Percentiles rank a stretch among this genome's conserved stretches.
These are phyloP conservation scores for Antechinus flavipes DNA, from an alignment of 2,113 vertebrate species.

Conservation along the genomic window DNA sequence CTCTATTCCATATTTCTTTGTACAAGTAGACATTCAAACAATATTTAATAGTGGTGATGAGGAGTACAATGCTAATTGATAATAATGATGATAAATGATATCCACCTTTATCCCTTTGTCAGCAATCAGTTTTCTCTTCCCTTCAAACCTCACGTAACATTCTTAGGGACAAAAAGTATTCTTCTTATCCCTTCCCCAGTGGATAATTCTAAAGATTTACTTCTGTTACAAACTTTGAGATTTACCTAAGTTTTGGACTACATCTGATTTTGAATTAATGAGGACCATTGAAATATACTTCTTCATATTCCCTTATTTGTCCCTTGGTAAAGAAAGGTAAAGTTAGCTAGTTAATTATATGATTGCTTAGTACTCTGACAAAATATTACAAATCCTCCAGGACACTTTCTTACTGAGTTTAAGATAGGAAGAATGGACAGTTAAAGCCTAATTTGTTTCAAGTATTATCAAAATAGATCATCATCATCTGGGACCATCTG, in stretches of 20 bases:
- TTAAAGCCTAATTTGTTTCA: neutral
- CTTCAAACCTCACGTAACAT: neutral
- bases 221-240: neutral
- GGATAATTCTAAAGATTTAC: neutral
- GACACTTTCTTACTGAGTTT: neutral
- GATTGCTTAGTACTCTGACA: neutral
- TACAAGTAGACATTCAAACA: neutral
- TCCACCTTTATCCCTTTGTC: neutral
- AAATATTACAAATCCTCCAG: neutral
- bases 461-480: neutral
- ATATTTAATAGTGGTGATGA: neutral
- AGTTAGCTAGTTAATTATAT: neutral
- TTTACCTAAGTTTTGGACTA: neutral
- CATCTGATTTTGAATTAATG: neutral
- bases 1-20: neutral
- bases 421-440: neutral
- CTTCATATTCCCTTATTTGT: no score
- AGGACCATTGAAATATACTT: neutral
- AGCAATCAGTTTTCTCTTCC: neutral
- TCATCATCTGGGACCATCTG: neutral
- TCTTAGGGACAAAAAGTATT: neutral
- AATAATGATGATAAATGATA: neutral
- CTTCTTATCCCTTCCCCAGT: neutral
- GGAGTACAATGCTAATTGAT: neutral
- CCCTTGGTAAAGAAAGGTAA: no score